Evolutionary conservation across 2,113 vertebrate species (phyloP).

Genomic region (Cyprinodon brontotheroides): DNA sequence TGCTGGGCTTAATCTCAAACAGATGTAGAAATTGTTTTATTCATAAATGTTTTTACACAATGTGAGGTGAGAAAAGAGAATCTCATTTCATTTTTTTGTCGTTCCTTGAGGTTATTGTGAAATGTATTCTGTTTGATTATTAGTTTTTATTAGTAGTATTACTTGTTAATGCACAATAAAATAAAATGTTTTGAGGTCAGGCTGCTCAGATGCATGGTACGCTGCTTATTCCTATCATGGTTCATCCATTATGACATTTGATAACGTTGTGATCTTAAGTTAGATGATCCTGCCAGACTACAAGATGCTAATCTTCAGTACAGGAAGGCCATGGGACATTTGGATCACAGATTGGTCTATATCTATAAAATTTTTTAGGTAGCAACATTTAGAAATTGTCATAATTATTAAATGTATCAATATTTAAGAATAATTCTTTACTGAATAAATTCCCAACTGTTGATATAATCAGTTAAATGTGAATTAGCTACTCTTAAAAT

Average conservation of each 20-base stretch:
- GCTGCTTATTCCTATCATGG: not conserved
- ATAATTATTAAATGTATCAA: not conserved
- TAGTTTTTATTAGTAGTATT: too few relatives aligned
- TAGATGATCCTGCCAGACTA: not conserved
- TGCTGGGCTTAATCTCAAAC: slow-evolving; percentile 47
- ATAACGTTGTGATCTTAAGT: not conserved
- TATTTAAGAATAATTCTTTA: not conserved
- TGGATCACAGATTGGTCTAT: not conserved
- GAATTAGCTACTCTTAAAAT: too few relatives aligned
- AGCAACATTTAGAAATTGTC: not conserved
- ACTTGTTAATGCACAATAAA: too few relatives aligned
- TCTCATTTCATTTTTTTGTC: not conserved
- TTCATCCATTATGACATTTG: not conserved
- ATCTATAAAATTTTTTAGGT: not conserved
- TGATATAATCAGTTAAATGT: too few relatives aligned
- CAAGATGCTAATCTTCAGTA: not conserved
- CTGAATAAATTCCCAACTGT: too few relatives aligned
- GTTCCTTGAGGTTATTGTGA: not conserved
- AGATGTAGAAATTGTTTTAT: slow-evolving; percentile 24
- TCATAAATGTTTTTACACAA: slow-evolving; percentile 9
- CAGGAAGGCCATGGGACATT: not conserved
- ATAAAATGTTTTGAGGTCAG: not conserved
- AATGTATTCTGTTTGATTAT: too few relatives aligned
- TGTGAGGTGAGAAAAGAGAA: not conserved
- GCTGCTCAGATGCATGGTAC: too few relatives aligned